Conservation (phyloP, 2,888 invertebrate species). For the Rhodophaea formosa region DNA sequence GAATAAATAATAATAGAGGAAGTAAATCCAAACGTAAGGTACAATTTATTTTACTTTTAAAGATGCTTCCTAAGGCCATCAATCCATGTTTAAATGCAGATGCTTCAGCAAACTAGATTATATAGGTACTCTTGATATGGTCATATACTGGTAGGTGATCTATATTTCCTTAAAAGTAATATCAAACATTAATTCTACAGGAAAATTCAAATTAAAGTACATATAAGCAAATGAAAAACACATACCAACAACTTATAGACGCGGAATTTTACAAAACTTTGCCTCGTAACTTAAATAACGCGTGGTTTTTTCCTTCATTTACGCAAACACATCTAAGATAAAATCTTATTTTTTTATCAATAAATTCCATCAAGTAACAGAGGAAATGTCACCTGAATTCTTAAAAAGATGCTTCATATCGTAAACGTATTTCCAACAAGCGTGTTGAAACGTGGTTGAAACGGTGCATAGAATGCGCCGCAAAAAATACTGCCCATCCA, state of each 20-base stretch:
- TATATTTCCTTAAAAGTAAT: neutral
- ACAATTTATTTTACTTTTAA: too few species aligned
- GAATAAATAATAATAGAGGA: neutral
- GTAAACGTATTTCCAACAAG: constrained; percentile 44
- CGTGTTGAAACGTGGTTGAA: constrained; percentile 64
- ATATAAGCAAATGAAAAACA: too few species aligned
- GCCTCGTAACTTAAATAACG: neutral
- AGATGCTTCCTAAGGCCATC: too few species aligned
- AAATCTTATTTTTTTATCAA: constrained; percentile 10
- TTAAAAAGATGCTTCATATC: constrained; percentile 36
- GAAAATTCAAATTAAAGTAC: too few species aligned
- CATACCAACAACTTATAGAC: too few species aligned
- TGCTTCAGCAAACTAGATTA: neutral
- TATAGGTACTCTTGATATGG: neutral
- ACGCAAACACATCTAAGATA: neutral
- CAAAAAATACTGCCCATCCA: constrained; percentile 55
- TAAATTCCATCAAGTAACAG: constrained; percentile 10
- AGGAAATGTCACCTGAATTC: constrained; percentile 18
- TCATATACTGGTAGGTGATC: neutral
- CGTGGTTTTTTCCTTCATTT: constrained; percentile 1
- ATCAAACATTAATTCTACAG: too few species aligned
- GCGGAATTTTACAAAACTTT: too few species aligned
- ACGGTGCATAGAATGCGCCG: constrained; percentile 50
- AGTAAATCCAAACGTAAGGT: neutral
- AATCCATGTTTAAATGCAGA: neutral